Conservation (phyloP, 2,888 invertebrate genomes). For the Isoperla grammatica region DNA sequence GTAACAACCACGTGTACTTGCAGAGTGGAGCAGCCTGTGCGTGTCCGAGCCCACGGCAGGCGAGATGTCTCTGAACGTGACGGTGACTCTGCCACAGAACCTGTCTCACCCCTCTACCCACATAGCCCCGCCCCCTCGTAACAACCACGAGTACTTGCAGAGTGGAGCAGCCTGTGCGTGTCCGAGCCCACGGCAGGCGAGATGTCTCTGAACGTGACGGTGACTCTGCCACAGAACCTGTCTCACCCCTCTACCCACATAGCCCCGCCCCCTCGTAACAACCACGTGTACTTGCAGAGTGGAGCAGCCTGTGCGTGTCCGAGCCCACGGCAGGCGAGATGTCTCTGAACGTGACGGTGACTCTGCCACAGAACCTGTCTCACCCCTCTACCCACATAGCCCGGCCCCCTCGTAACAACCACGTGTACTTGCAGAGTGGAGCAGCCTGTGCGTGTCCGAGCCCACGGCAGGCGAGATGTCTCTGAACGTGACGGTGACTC, state of each 20-base stretch:
- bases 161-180: slow-evolving; percentile 20
- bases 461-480: not conserved
- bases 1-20: too few species aligned
- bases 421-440: slow-evolving; percentile 25
- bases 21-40: slow-evolving; percentile 23
- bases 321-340: not conserved
- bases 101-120: slow-evolving; percentile 20
- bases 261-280: too few species aligned
- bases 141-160: too few species aligned
- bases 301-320: slow-evolving; percentile 19
- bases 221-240: slow-evolving; percentile 21
- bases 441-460: slow-evolving; percentile 16
- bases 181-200: slow-evolving; percentile 2
- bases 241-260: too few species aligned
- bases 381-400: too few species aligned
- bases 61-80: slow-evolving; percentile 18
- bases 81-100: slow-evolving; percentile 22
- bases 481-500: slow-evolving; percentile 20
- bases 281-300: too few species aligned
- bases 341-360: slow-evolving; percentile 20
- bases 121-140: too few species aligned
- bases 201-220: slow-evolving; percentile 19
- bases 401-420: too few species aligned
- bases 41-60: slow-evolving; percentile 1
- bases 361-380: slow-evolving; percentile 22